These are phyloP conservation scores for Scaptomyza montana DNA, from an alignment of 1,140 invertebrate genomes.

Conservation along the genomic window DNA sequence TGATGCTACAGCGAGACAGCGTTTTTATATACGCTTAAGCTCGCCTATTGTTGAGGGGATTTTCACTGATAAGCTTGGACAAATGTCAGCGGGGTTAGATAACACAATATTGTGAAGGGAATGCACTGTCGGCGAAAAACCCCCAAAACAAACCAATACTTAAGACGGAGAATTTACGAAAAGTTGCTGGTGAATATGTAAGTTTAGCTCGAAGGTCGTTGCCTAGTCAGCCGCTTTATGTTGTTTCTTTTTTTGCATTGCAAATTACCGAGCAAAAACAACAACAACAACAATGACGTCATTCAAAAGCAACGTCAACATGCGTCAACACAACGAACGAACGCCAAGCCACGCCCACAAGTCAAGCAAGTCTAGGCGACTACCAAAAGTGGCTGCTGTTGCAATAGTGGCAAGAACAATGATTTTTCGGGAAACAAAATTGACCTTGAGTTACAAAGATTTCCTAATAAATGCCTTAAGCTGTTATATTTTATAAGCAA, in stretches of 20 bases:
- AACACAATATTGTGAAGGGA: constrained; percentile 7
- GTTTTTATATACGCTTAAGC: constrained; percentile 56
- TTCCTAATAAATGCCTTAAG: no score
- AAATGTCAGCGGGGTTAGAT: constrained; percentile 12
- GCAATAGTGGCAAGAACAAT: not conserved
- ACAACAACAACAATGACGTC: constrained; percentile 37
- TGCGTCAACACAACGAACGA: constrained; percentile 30
- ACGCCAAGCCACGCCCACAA: constrained; percentile 37
- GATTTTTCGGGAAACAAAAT: not conserved
- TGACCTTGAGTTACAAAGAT: no score
- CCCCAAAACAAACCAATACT: not conserved
- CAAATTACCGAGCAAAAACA: constrained; percentile 58
- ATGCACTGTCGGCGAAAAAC: constrained; percentile 4
- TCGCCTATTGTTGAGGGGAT: not conserved
- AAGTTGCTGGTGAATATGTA: constrained; percentile 21
- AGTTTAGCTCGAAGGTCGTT: constrained; percentile 25
- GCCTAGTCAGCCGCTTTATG: constrained; percentile 27
- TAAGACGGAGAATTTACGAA: not conserved
- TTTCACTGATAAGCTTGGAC: constrained; percentile 31
- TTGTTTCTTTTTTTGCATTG: constrained; percentile 62
- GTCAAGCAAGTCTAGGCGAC: constrained; percentile 9
- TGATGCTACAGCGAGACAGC: constrained; percentile 43
- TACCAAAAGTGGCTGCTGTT: not conserved
- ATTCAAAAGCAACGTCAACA: constrained; percentile 60
- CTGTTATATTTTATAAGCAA: no score